Conservation (phyloP, 2,113 vertebrate genomes). For the Nerophis ophidion region DNA sequence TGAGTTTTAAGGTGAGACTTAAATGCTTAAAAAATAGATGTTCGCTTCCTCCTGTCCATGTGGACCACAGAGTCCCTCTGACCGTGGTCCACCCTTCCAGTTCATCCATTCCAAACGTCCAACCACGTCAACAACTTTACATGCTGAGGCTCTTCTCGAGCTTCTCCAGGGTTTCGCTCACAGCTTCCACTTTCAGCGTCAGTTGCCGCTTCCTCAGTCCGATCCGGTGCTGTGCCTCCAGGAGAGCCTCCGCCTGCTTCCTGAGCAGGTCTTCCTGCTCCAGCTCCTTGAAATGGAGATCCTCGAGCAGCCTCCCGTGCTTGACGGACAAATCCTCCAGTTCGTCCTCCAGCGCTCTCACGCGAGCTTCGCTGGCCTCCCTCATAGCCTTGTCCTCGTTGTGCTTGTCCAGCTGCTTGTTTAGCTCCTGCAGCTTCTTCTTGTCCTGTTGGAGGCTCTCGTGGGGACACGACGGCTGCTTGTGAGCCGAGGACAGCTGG, state of each 20-base stretch:
- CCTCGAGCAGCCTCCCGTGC: background rate
- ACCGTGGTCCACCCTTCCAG: too few species aligned
- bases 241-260: background rate
- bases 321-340: background rate
- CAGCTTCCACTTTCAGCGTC: background rate
- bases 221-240: background rate
- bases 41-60: too few species aligned
- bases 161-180: background rate
- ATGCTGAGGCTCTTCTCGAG: background rate
- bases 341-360: background rate
- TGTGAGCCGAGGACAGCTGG: constrained; percentile 1
- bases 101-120: too few species aligned
- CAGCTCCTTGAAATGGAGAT: background rate
- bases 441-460: constrained; percentile 3
- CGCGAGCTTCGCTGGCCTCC: constrained; percentile 3
- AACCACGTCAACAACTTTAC: background rate
- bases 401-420: constrained; percentile 1
- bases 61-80: too few species aligned
- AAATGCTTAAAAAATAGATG: too few species aligned
- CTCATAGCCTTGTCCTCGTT: constrained; percentile 2
- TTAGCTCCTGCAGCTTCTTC: constrained; percentile 6
- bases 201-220: background rate
- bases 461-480: constrained; percentile 1
- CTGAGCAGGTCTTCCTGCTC: background rate
- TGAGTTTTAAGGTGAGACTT: too few species aligned